Percentiles rank a stretch among this genome's conserved stretches.
Conservation (phyloP, 2,797 vertebrate species). For the Potorous gilbertii region DNA sequence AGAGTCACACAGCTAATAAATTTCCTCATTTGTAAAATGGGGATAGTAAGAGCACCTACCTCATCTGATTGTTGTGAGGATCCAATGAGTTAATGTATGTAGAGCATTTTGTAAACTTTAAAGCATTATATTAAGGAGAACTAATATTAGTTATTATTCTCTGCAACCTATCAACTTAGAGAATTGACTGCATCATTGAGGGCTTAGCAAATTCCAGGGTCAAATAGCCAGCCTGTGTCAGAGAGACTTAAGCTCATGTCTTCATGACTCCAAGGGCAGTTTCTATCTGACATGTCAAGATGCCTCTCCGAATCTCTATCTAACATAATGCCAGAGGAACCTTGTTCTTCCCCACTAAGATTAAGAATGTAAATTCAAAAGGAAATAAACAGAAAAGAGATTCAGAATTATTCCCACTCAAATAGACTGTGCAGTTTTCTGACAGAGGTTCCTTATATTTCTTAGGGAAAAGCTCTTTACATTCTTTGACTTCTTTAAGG, state of each 20-base stretch:
- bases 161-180: background rate
- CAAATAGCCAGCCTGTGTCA: background rate
- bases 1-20: background rate
- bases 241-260: background rate
- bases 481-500: slow-evolving; percentile 16
- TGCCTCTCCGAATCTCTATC: background rate
- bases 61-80: background rate
- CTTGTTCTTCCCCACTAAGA: background rate
- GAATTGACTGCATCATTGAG: background rate
- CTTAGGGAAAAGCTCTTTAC: slow-evolving; percentile 3
- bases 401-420: background rate
- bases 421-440: background rate
- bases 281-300: background rate
- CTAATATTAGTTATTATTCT: background rate
- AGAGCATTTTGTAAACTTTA: background rate
- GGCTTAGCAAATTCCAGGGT: background rate
- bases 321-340: background rate
- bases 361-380: background rate
- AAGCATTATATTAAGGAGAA: background rate
- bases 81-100: background rate
- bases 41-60: background rate
- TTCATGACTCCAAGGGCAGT: background rate
- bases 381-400: background rate
- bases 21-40: background rate
- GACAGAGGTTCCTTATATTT: slow-evolving; percentile 18